A percentile compares a stretch with the other conserved stretches of the same genome.
Conservation (phyloP, 1,140 invertebrate species). For the Sminthurinus signatus region DNA sequence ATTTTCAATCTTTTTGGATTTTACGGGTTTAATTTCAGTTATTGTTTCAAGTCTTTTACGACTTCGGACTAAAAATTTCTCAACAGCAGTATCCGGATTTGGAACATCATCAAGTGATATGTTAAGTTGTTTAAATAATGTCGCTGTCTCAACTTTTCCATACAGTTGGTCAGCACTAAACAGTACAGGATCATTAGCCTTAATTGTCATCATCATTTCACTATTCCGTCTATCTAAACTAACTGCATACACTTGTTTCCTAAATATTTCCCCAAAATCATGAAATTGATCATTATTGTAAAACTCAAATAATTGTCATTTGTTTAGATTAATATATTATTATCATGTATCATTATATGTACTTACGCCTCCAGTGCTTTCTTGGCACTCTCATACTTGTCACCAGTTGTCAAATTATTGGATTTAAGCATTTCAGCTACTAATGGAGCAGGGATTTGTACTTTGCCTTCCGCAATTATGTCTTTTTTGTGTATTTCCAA, state of each 20-base stretch:
- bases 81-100: slow-evolving; percentile 13
- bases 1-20: too few species aligned
- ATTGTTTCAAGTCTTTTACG: neutral
- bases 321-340: too few species aligned
- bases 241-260: slow-evolving; percentile 17
- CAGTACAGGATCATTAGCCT: slow-evolving; percentile 13
- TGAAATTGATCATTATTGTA: neutral
- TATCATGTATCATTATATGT: neutral
- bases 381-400: neutral
- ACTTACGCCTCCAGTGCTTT: neutral
- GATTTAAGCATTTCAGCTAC: slow-evolving; percentile 18
- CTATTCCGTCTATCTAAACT: slow-evolving; percentile 18
- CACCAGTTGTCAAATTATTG: neutral
- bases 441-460: slow-evolving; percentile 5
- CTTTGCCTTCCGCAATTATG: slow-evolving; percentile 18
- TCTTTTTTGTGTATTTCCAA: slow-evolving; percentile 16
- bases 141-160: slow-evolving; percentile 25
- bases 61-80: slow-evolving; percentile 20
- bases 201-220: slow-evolving; percentile 11
- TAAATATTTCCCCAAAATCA: neutral
- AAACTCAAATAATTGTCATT: neutral
- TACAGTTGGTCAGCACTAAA: slow-evolving; percentile 12
- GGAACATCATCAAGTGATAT: slow-evolving; percentile 19
- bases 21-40: neutral
- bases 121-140: slow-evolving; percentile 20